Conservation (phyloP, 2,888 invertebrate genomes). For the Drosophila leonis region DNA sequence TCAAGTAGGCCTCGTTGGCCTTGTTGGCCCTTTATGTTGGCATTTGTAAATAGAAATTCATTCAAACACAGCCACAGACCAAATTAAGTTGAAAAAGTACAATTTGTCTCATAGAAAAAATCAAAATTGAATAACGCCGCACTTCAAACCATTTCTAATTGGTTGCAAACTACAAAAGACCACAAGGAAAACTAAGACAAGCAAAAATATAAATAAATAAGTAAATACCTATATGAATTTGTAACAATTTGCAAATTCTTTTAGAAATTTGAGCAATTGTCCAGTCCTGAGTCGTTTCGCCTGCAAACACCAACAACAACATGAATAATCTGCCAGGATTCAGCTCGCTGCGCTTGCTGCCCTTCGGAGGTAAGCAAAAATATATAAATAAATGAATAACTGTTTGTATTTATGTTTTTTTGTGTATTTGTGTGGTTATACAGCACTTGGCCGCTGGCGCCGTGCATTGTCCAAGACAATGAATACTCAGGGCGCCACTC, state of each 20-base stretch:
- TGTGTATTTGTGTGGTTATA: no score
- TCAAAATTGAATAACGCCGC: conserved; percentile 1
- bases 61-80: conserved; percentile 1
- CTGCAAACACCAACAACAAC: not conserved
- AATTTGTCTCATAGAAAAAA: not conserved
- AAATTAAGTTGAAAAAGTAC: conserved; percentile 9
- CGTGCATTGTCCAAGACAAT: not conserved
- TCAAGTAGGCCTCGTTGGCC: not conserved
- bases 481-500: not conserved
- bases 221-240: not conserved
- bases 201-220: not conserved
- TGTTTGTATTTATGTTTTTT: no score
- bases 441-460: conserved; percentile 5
- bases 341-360: not conserved
- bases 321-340: conserved; percentile 14
- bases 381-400: not conserved
- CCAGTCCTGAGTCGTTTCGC: not conserved
- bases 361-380: not conserved
- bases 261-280: not conserved
- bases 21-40: not conserved
- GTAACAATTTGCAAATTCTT: not conserved
- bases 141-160: not conserved
- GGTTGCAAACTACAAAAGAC: not conserved
- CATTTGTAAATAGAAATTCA: not conserved
- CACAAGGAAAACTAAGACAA: no score